Conservation (phyloP, 2,888 invertebrate species). For the Leucophora obtusa region DNA sequence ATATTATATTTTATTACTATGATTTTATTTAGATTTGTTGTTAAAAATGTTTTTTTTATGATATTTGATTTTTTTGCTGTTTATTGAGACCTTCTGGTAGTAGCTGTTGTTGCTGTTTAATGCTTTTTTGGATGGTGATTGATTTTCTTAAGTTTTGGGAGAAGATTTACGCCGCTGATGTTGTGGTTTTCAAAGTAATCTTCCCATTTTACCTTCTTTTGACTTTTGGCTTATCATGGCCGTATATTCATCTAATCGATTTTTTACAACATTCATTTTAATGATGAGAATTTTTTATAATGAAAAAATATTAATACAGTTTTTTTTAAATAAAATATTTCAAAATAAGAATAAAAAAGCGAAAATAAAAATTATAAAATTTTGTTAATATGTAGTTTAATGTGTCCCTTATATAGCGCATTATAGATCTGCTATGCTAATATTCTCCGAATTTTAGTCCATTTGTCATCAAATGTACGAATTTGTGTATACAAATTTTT, state of each 20-base stretch:
- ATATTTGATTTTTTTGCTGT: constrained; percentile 4
- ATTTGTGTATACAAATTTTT: too few species aligned
- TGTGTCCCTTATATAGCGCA: too few species aligned
- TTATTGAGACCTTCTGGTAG: background rate
- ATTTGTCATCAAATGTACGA: too few species aligned
- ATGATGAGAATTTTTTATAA: constrained; percentile 7
- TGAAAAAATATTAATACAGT: constrained; percentile 2
- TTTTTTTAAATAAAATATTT: constrained; percentile 2
- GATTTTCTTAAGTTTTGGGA: constrained; percentile 35
- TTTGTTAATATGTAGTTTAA: background rate
- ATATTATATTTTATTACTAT: background rate
- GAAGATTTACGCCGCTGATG: constrained; percentile 50
- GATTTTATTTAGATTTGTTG: constrained; percentile 10
- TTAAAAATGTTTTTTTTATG: background rate
- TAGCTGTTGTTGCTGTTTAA: background rate
- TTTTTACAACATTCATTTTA: constrained; percentile 67
- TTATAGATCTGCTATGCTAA: too few species aligned
- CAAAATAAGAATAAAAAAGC: background rate
- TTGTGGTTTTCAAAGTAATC: constrained; percentile 76
- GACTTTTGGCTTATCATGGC: constrained; percentile 79
- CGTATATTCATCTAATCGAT: constrained; percentile 78
- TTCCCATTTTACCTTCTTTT: constrained; percentile 78
- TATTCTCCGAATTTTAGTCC: too few species aligned
- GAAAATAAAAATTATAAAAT: background rate
- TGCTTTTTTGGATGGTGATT: constrained; percentile 8